phyloP scores from a whole-genome alignment of 2,113 vertebrate species.

The Seriola aureovittata region DNA sequence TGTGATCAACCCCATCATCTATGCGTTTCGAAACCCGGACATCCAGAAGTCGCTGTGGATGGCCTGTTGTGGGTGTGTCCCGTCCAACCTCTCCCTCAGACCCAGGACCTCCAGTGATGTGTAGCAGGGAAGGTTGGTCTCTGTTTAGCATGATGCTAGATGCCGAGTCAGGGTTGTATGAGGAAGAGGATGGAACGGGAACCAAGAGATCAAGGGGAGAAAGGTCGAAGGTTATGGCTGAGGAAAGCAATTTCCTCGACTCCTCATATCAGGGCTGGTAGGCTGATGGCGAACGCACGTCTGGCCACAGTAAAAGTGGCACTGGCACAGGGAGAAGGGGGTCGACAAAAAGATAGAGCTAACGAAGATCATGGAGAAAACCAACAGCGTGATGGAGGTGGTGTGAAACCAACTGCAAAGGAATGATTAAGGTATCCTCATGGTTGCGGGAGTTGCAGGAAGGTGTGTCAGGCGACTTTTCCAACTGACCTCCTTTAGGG shows the following conservation, averaged over 20 bases:
- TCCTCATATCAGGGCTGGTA: constrained; percentile 35
- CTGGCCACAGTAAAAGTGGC: constrained; percentile 31
- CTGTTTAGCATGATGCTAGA: constrained; percentile 32
- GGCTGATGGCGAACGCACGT: constrained; percentile 22
- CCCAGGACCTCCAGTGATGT: constrained; percentile 93
- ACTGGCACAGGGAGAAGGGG: neutral
- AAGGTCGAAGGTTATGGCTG: neutral
- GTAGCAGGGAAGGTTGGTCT: constrained; percentile 74
- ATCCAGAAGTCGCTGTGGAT: constrained; percentile 94
- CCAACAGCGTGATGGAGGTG: neutral
- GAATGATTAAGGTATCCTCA: constrained; percentile 31
- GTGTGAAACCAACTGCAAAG: constrained; percentile 70
- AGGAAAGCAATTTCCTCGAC: constrained; percentile 19
- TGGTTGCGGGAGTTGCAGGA: neutral
- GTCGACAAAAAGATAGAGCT: constrained; percentile 35
- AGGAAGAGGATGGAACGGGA: neutral
- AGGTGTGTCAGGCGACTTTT: constrained; percentile 22
- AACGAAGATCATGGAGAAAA: constrained; percentile 28
- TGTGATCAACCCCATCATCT: constrained; percentile 93
- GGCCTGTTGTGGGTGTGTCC: constrained; percentile 91
- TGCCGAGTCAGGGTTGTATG: constrained; percentile 26
- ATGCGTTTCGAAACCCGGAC: constrained; percentile 93
- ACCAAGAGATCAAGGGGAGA: neutral
- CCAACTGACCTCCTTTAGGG: constrained; percentile 21
- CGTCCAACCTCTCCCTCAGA: constrained; percentile 87